A percentile compares a stretch with the other conserved stretches of the same genome.
Evolutionary conservation across 2,888 invertebrate species (phyloP).

Genomic region (Epicampocera succincta): DNA sequence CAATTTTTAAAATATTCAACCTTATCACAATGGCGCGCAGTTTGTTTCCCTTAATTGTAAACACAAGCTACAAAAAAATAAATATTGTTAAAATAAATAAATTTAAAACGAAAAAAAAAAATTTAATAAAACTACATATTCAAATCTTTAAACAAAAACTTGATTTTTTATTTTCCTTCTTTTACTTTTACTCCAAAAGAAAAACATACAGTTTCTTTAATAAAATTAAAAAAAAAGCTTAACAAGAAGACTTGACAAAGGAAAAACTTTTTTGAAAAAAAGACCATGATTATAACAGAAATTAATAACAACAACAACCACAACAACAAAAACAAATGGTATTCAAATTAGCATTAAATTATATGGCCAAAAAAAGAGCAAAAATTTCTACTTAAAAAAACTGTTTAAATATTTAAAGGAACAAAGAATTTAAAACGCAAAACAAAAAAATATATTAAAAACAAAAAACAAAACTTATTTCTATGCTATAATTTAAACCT

Average conservation of each 20-base stretch:
- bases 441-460: slow-evolving; percentile 8
- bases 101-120: slow-evolving; percentile 57
- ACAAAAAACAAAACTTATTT: slow-evolving; percentile 39
- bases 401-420: slow-evolving; percentile 56
- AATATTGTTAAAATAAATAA: slow-evolving; percentile 58
- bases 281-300: slow-evolving; percentile 56
- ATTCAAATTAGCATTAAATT: slow-evolving; percentile 69
- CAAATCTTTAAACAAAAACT: slow-evolving; percentile 51
- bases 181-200: slow-evolving; percentile 3
- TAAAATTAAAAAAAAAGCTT: slow-evolving; percentile 30
- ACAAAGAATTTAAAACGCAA: slow-evolving; percentile 67
- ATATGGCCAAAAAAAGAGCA: slow-evolving; percentile 66
- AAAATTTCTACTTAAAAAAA: slow-evolving; percentile 58
- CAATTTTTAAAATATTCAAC: background rate
- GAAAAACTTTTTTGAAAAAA: slow-evolving; percentile 17
- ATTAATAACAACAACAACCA: slow-evolving; percentile 60
- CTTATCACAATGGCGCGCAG: background rate
- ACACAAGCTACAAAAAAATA: slow-evolving; percentile 48
- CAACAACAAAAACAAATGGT: slow-evolving; percentile 69
- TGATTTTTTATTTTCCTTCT: slow-evolving; percentile 42
- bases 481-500: slow-evolving; percentile 69
- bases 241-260: slow-evolving; percentile 56
- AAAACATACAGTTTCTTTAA: background rate
- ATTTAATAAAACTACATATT: slow-evolving; percentile 59
- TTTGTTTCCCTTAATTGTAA: slow-evolving; percentile 16